Conservation (phyloP, 92 coral and sea anemone genomes). For the Phymanthus crucifer region DNA sequence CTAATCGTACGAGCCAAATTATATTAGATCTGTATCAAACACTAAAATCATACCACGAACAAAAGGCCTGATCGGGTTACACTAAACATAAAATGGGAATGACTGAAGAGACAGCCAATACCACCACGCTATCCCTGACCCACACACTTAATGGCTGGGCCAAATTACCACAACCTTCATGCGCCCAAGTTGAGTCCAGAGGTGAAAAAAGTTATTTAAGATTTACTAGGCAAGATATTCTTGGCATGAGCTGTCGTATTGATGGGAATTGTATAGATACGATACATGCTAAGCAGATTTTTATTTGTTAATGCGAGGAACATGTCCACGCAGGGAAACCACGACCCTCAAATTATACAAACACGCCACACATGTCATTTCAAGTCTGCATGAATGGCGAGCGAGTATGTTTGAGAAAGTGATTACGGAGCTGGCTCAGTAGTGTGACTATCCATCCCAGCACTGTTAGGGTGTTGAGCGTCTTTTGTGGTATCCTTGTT, state of each 20-base stretch:
- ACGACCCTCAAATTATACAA: constrained; percentile 1
- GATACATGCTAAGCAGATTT: background rate
- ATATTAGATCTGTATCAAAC: constrained; percentile 34
- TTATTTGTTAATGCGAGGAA: background rate
- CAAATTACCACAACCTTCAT: background rate
- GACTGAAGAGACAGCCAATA: constrained; percentile 1
- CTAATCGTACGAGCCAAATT: constrained; percentile 27
- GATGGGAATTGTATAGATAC: background rate
- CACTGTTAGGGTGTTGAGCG: background rate
- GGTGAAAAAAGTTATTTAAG: background rate
- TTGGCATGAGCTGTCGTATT: background rate
- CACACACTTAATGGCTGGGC: background rate
- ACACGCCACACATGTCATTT: constrained; percentile 12
- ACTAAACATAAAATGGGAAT: constrained; percentile 5
- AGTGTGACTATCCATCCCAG: background rate
- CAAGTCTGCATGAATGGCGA: background rate
- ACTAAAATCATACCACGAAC: constrained; percentile 23
- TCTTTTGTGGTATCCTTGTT: constrained; percentile 5
- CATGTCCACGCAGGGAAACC: background rate
- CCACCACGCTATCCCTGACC: background rate
- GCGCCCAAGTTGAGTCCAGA: background rate
- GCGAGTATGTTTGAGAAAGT: background rate
- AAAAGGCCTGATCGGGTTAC: constrained; percentile 23
- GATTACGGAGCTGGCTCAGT: background rate
- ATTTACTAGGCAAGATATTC: background rate